Evolutionary conservation across 1,140 invertebrate species (phyloP).

Genomic region (Dreissena rostriformis): DNA sequence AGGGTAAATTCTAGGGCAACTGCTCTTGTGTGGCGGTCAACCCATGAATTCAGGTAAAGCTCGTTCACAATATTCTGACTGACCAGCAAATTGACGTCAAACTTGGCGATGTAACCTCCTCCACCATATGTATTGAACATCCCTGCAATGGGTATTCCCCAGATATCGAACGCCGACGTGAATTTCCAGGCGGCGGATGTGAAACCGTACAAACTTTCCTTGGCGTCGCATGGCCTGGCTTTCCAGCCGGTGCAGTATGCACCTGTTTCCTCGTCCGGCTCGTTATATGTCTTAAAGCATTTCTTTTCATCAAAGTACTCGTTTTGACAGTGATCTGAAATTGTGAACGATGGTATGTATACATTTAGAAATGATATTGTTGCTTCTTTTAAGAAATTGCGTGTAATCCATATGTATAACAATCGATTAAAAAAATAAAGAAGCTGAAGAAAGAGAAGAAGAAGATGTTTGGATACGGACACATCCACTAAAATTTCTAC

Average conservation of each 20-base stretch:
- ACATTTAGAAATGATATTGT: no score
- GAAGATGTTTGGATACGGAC: no score
- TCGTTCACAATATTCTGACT: slow-evolving; percentile 70
- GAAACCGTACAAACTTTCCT: slow-evolving; percentile 51
- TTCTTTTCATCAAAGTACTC: slow-evolving; percentile 35
- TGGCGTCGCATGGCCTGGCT: slow-evolving; percentile 46
- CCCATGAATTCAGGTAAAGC: slow-evolving; percentile 80
- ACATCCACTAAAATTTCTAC: no score
- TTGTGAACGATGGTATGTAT: not conserved
- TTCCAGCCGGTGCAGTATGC: slow-evolving; percentile 68
- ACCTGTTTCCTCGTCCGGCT: slow-evolving; percentile 55
- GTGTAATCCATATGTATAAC: no score
- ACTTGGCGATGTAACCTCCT: slow-evolving; percentile 70
- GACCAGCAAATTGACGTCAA: slow-evolving; percentile 67
- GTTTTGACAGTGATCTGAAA: slow-evolving; percentile 43
- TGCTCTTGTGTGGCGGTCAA: slow-evolving; percentile 83
- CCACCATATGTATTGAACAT: slow-evolving; percentile 66
- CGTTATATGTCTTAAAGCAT: slow-evolving; percentile 54
- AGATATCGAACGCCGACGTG: slow-evolving; percentile 61
- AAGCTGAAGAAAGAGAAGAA: no score
- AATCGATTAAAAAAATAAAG: no score
- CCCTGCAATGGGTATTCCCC: slow-evolving; percentile 67
- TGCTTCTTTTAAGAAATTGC: no score
- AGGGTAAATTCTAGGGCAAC: slow-evolving; percentile 83
- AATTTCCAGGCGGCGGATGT: slow-evolving; percentile 67